These are phyloP conservation scores for Serranus cabrilla DNA, from an alignment of 2,797 vertebrate genomes.

Conservation along the genomic window DNA sequence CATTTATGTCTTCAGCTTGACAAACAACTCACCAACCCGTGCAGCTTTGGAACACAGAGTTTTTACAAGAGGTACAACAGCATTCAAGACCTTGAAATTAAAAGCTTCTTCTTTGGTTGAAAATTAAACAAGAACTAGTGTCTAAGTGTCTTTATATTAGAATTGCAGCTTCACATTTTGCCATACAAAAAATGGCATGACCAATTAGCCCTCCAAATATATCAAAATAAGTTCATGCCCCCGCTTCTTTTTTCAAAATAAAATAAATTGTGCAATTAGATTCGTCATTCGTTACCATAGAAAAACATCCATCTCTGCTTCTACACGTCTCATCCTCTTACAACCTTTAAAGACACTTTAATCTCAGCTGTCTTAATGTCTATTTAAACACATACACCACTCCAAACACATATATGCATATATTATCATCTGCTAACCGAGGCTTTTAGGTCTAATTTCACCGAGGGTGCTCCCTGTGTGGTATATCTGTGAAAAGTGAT, in stretches of 20 bases:
- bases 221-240: not conserved
- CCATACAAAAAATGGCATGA: not conserved
- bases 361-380: conserved; percentile 66
- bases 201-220: conserved; percentile 10
- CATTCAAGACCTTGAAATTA: conserved; percentile 5
- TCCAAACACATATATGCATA: conserved; percentile 53
- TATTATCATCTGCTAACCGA: conserved; percentile 58
- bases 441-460: conserved; percentile 77
- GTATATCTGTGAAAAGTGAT: conserved; percentile 65
- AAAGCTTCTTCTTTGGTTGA: not conserved
- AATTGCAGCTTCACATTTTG: not conserved
- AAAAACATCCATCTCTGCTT: conserved; percentile 13
- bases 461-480: conserved; percentile 68
- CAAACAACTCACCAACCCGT: not conserved
- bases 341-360: conserved; percentile 68
- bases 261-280: conserved; percentile 41
- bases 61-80: not conserved
- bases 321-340: conserved; percentile 22
- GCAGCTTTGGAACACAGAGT: no score
- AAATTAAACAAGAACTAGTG: not conserved
- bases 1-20: not conserved
- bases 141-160: not conserved
- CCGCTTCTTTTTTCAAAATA: not conserved
- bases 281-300: conserved; percentile 42
- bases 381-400: conserved; percentile 62